Conservation (phyloP, 2,113 vertebrate species). For the Chitala chitala region DNA sequence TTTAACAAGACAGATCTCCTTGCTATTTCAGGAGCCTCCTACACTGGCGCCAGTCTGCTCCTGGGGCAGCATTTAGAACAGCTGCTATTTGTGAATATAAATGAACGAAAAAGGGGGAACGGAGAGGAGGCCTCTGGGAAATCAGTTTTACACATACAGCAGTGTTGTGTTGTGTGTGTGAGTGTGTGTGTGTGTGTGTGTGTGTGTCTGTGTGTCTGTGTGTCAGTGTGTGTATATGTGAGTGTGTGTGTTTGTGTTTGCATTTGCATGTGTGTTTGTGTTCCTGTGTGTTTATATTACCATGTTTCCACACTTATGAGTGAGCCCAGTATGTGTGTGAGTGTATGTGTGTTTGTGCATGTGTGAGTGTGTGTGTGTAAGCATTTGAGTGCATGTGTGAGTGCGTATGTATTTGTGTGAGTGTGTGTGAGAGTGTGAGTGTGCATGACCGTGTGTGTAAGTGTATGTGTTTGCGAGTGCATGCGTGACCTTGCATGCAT, state of each 20-base stretch:
- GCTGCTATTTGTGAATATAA: conserved; percentile 51
- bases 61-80: conserved; percentile 55
- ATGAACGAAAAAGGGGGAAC: conserved; percentile 28
- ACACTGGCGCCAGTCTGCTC: conserved; percentile 33
- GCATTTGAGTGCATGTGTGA: neutral
- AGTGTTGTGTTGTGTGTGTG: too few relatives aligned
- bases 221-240: neutral
- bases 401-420: too few relatives aligned
- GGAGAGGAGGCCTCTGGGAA: conserved; percentile 7
- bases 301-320: too few relatives aligned
- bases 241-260: neutral
- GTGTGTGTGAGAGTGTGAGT: neutral
- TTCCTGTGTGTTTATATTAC: neutral
- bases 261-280: conserved; percentile 5
- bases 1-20: conserved; percentile 54
- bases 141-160: conserved; percentile 16
- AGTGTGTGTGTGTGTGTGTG: neutral
- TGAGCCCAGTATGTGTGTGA: neutral
- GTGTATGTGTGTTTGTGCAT: too few relatives aligned
- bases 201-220: conserved; percentile 7
- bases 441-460: neutral
- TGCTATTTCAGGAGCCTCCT: conserved; percentile 57
- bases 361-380: neutral
- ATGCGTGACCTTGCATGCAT: conserved; percentile 2
- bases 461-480: too few relatives aligned